Base-by-base conservation (phyloP, 2,113 vertebrate genomes). In the Galbula dea region DNA sequence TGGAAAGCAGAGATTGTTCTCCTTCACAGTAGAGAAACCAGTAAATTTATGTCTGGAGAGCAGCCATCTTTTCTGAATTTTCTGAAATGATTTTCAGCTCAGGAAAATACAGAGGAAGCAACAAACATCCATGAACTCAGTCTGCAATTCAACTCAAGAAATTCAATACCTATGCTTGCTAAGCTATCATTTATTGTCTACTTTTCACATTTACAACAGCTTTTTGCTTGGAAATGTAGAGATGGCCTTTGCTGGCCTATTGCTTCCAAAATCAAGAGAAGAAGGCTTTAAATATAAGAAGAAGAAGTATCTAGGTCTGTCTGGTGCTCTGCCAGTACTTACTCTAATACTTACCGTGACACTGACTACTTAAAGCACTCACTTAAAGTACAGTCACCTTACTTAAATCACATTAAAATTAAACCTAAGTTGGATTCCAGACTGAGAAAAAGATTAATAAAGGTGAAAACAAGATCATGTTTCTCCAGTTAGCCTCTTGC, bases 361-460 rank as follows among this genome's bases (percentile, higher is more conserved):
- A 74, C 17, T 74, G 49, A n/a, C 58, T 91, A 85, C 83, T 93
- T 96, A 76, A 87, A 93, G 79, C 67, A 91, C 88, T 93, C 95
- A 67, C 32, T 93, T 88, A 37, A 94, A 93, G 49, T 90, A 87
- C 57, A 83, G 48, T 77, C 62, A 63, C 57, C 61, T 83, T 86
- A 43, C 61, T 88, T 81, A 90, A 96, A 95, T 86, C 88, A 84
- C 30, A 12, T 43, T 63, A 69, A 32, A 75, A 81, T 92, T 84
- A 87, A 83, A 76, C 36, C 36, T 19, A 86, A 92, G 37, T 48
- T 95, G 39, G 71, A 79, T 77, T 82, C 85, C 51, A 68, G 24
- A 67, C 15, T 57, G 39, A 68, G 83, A 88, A 94, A 67, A 58
- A 92, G 61, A 91, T 82, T 72, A 79, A 91, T 86, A 89, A 89